Percentiles rank a stretch among this genome's conserved stretches.
Conservation (phyloP, 2,113 vertebrate species). For the Poeciliopsis retropinna region DNA sequence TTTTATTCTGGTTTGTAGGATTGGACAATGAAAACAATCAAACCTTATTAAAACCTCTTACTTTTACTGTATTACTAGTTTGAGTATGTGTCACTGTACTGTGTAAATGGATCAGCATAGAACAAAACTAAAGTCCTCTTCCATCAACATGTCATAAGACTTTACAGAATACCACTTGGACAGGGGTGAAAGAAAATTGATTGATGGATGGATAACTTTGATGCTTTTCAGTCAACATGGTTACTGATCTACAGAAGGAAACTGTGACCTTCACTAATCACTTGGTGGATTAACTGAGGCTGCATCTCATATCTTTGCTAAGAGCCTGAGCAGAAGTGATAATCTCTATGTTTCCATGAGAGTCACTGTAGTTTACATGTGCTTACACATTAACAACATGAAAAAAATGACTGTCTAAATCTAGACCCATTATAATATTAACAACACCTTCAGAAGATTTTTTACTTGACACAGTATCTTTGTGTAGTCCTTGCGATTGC, state of each 20-base stretch:
- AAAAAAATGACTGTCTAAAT: constrained; percentile 36
- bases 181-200: too few species aligned
- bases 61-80: neutral
- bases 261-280: constrained; percentile 62
- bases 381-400: constrained; percentile 21
- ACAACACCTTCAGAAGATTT: neutral
- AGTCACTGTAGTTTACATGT: constrained; percentile 3
- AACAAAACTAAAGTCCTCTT: constrained; percentile 29
- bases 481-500: constrained; percentile 14
- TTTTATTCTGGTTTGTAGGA: constrained; percentile 17
- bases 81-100: constrained; percentile 42
- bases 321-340: constrained; percentile 56
- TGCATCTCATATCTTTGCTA: constrained; percentile 67
- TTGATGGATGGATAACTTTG: neutral
- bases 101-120: constrained; percentile 45
- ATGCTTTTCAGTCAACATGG: constrained; percentile 21
- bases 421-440: neutral
- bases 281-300: constrained; percentile 45
- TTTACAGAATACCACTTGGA: constrained; percentile 32
- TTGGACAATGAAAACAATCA: constrained; percentile 36
- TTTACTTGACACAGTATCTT: constrained; percentile 7
- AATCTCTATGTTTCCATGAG: constrained; percentile 46
- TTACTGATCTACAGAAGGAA: constrained; percentile 41
- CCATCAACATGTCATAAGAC: constrained; percentile 32
- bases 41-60: constrained; percentile 21